phyloP scores from a whole-genome alignment of 2,888 invertebrate species.

The Phaedon cochleariae region DNA sequence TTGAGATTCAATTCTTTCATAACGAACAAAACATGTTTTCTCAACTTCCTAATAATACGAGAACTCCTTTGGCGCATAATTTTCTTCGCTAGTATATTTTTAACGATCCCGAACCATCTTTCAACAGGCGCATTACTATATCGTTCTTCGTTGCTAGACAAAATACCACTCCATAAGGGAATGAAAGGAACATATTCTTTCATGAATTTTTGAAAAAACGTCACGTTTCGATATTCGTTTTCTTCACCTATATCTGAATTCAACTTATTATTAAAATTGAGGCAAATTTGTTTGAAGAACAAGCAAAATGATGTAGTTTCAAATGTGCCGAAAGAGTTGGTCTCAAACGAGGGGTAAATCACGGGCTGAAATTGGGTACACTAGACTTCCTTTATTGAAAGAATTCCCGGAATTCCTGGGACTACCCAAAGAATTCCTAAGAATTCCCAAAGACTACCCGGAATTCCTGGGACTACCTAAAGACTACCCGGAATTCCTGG shows the following conservation, averaged over 20 bases:
- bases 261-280: background rate
- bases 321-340: background rate
- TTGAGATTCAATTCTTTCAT: background rate
- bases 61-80: conserved; percentile 8
- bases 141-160: background rate
- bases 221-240: background rate
- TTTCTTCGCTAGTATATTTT: conserved; percentile 12
- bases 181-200: background rate
- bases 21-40: background rate
- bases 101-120: background rate
- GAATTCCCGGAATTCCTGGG: too few relatives aligned
- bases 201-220: background rate
- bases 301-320: background rate
- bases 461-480: too few relatives aligned
- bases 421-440: too few relatives aligned
- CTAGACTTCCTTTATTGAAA: too few relatives aligned
- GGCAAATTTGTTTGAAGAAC: background rate
- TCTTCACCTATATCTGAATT: background rate
- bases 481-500: too few relatives aligned
- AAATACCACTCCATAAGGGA: conserved; percentile 11
- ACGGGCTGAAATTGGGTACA: too few relatives aligned
- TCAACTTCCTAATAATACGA: background rate
- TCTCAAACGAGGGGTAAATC: too few relatives aligned
- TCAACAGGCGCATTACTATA: conserved; percentile 8
- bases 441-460: too few relatives aligned